Percentiles rank a stretch among this genome's conserved stretches.
phyloP scores from a whole-genome alignment of 64 coral and sea anemone genomes.

The Dendronephthya gigantea region DNA sequence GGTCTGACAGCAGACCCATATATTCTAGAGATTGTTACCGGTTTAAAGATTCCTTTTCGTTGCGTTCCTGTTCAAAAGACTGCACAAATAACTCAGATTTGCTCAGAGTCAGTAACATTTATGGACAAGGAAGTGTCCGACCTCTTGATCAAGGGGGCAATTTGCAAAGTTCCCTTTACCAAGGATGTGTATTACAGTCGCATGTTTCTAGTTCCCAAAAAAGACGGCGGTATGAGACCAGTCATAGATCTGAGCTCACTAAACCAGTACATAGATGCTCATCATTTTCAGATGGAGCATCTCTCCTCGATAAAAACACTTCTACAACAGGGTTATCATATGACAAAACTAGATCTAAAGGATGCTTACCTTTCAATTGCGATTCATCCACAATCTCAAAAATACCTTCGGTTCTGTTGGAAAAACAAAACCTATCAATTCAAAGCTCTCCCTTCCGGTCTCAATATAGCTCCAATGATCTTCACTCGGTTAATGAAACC shows the following conservation, averaged over 20 bases:
- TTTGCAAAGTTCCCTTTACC: neutral
- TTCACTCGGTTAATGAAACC: constrained; percentile 44
- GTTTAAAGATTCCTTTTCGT: no score
- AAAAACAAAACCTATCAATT: no score
- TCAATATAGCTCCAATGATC: no score
- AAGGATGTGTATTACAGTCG: constrained; percentile 9
- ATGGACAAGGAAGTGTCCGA: no score
- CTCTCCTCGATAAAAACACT: constrained; percentile 9
- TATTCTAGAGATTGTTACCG: no score
- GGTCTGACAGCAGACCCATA: no score
- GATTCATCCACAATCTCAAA: neutral
- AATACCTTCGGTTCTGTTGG: constrained; percentile 16
- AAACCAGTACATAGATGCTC: constrained; percentile 29
- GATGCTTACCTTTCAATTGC: constrained; percentile 41
- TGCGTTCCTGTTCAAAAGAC: no score
- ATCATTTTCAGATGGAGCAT: constrained; percentile 51
- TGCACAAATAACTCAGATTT: no score
- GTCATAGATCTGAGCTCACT: constrained; percentile 47
- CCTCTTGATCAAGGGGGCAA: neutral
- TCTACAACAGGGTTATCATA: neutral
- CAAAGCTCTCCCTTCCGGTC: no score
- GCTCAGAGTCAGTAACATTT: no score
- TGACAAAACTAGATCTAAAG: constrained; percentile 44
- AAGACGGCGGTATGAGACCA: constrained; percentile 28
- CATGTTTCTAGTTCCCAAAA: constrained; percentile 43